phyloP scores from a whole-genome alignment of 2,888 invertebrate species.

The Pandemis heparana region DNA sequence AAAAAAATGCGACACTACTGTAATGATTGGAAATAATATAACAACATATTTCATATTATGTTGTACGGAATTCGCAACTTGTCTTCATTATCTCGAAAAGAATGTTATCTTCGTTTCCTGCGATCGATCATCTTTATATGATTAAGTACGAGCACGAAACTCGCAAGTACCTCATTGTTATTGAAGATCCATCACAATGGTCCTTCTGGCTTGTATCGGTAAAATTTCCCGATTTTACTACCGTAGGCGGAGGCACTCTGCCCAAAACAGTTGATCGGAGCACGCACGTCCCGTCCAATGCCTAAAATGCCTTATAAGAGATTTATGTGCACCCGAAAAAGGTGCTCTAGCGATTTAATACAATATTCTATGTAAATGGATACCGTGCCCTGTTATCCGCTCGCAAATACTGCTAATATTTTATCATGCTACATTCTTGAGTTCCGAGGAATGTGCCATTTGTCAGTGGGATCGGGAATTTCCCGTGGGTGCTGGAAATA shows the following conservation, averaged over 20 bases:
- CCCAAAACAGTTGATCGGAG: slow-evolving; percentile 9
- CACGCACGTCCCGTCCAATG: slow-evolving; percentile 12
- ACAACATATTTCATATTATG: neutral
- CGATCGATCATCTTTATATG: slow-evolving; percentile 4
- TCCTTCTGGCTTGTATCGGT: neutral
- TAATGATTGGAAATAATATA: too few species aligned
- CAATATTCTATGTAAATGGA: slow-evolving; percentile 20
- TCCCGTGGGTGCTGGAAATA: slow-evolving; percentile 3
- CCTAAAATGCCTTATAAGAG: slow-evolving; percentile 10
- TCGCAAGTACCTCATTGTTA: slow-evolving; percentile 4
- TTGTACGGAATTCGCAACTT: neutral
- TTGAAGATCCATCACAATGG: slow-evolving; percentile 8
- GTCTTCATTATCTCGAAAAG: slow-evolving; percentile 1
- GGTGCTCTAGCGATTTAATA: slow-evolving; percentile 6
- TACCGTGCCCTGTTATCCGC: neutral
- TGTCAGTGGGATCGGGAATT: neutral
- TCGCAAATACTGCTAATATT: slow-evolving; percentile 5
- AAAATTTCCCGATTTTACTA: neutral
- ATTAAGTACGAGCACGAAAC: slow-evolving; percentile 4
- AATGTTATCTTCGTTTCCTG: neutral
- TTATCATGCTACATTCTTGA: neutral
- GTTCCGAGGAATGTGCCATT: neutral
- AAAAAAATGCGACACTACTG: too few species aligned
- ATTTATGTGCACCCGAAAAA: slow-evolving; percentile 11
- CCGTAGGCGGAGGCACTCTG: neutral